Conservation (phyloP, 2,797 vertebrate species). For the Tapera naevia region DNA sequence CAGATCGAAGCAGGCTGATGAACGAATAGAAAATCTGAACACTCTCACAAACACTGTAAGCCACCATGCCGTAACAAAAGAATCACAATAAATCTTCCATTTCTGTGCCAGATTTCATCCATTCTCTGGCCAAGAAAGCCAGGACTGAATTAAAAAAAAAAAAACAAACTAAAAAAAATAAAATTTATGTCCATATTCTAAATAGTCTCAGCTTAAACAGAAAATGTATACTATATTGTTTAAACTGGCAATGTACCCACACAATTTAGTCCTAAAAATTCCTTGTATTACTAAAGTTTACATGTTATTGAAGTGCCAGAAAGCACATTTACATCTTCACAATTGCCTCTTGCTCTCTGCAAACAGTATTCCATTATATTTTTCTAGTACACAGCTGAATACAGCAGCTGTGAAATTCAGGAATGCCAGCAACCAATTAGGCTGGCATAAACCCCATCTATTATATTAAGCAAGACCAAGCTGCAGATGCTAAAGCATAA, state of each 20-base stretch:
- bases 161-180: not conserved
- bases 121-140: not conserved
- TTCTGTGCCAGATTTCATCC: slow-evolving; percentile 6
- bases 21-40: not conserved
- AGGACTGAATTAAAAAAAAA: not conserved
- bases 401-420: slow-evolving; percentile 74
- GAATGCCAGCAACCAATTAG: slow-evolving; percentile 76
- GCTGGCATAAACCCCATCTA: slow-evolving; percentile 68
- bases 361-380: slow-evolving; percentile 75
- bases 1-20: not conserved
- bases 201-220: not conserved
- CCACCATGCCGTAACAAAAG: not conserved
- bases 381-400: slow-evolving; percentile 75
- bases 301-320: slow-evolving; percentile 44
- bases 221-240: not conserved
- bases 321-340: slow-evolving; percentile 65
- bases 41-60: not conserved
- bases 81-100: slow-evolving; percentile 10
- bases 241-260: not conserved
- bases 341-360: slow-evolving; percentile 69
- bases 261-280: slow-evolving; percentile 26
- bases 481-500: slow-evolving; percentile 31
- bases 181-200: not conserved
- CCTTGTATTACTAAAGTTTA: not conserved
- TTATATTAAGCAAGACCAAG: slow-evolving; percentile 72